phyloP scores from a whole-genome alignment of 1,140 invertebrate genomes.

The Diorhabda sublineata region DNA sequence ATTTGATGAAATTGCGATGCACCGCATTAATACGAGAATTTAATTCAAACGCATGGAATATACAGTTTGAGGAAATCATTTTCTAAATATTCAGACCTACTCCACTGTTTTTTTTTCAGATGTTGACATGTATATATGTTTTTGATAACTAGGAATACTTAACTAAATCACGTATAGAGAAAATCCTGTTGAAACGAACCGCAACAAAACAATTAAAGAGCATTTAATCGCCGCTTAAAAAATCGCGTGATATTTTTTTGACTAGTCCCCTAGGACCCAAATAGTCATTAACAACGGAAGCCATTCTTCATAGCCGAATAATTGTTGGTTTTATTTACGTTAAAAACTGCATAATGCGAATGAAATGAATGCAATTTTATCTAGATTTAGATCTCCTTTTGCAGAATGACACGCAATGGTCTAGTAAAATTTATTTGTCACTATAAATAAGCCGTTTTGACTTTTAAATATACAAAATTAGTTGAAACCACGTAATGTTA shows the following conservation, averaged over 20 bases:
- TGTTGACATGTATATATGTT: no score
- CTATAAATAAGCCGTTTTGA: not conserved
- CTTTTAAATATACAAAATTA: no score
- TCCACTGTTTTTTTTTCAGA: no score
- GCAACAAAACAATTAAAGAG: slow-evolving; percentile 1
- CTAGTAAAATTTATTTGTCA: not conserved
- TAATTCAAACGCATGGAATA: no score
- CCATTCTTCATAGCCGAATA: slow-evolving; percentile 31
- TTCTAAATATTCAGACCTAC: no score
- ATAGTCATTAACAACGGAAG: slow-evolving; percentile 28
- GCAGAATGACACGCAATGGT: not conserved
- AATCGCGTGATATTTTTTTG: not conserved
- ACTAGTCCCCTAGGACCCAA: not conserved
- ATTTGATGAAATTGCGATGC: no score
- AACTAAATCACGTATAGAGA: not conserved
- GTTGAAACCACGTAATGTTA: no score
- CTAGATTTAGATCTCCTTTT: slow-evolving; percentile 14
- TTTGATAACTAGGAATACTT: no score
- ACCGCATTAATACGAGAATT: no score
- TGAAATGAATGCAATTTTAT: slow-evolving; percentile 23
- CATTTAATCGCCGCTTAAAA: not conserved
- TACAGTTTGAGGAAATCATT: no score
- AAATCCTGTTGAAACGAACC: not conserved
- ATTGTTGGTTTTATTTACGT: slow-evolving; percentile 29
- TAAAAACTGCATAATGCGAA: slow-evolving; percentile 26